phyloP scores from a whole-genome alignment of 2,113 vertebrate species.

The Meles meles region DNA sequence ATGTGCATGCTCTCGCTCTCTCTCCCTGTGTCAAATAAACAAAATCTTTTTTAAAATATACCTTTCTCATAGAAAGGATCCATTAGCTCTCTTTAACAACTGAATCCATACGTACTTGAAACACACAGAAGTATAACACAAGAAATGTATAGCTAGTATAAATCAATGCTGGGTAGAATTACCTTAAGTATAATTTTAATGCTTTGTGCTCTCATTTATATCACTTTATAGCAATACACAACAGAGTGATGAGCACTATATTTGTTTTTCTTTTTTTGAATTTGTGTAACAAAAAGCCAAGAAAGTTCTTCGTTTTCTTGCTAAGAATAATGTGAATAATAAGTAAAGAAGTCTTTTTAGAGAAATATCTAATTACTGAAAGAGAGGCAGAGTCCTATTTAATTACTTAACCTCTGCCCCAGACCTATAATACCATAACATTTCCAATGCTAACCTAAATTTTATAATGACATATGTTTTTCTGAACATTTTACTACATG shows the following conservation, averaged over 20 bases:
- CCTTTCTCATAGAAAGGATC: background rate
- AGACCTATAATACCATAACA: background rate
- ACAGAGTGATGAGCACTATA: background rate
- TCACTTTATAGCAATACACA: background rate
- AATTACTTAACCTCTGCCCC: background rate
- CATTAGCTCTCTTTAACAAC: background rate
- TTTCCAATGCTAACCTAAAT: background rate
- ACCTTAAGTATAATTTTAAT: background rate
- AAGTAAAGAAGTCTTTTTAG: background rate
- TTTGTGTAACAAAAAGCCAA: background rate
- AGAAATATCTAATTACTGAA: background rate
- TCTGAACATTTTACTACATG: background rate
- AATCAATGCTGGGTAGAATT: background rate
- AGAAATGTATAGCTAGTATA: background rate
- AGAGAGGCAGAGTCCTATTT: background rate
- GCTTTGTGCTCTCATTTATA: background rate
- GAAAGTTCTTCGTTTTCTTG: background rate
- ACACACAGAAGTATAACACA: background rate
- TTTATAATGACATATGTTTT: background rate
- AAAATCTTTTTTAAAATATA: background rate
- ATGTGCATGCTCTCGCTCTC: too few relatives aligned
- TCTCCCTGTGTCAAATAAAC: too few relatives aligned
- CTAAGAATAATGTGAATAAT: background rate
- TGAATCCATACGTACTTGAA: conserved; percentile 4
- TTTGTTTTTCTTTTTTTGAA: background rate